Evolutionary conservation across 1,140 invertebrate species (phyloP).

Genomic region (Drosophila willistoni): DNA sequence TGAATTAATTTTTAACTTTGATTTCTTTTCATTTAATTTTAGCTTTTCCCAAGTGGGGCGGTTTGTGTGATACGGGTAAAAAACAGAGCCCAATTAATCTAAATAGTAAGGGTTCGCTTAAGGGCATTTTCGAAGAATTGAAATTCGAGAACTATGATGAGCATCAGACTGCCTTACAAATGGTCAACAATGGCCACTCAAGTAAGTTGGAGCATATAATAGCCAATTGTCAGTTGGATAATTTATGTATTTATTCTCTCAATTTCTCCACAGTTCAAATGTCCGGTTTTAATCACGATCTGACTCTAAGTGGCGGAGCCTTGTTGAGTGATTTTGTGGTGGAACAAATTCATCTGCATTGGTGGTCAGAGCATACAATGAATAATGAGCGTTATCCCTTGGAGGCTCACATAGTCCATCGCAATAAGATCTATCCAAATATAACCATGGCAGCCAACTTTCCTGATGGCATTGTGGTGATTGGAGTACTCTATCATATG

Average conservation of each 20-base stretch:
- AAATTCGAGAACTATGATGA: conserved; percentile 82
- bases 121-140: conserved; percentile 76
- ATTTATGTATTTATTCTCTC: conserved; percentile 1
- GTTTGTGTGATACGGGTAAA: conserved; percentile 81
- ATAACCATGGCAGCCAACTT: conserved; percentile 85
- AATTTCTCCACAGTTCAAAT: conserved; percentile 80
- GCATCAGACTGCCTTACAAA: conserved; percentile 58
- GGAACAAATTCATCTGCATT: conserved; percentile 91
- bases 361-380: conserved; percentile 90
- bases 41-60: conserved; percentile 83
- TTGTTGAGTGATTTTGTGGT: conserved; percentile 85
- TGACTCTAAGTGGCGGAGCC: conserved; percentile 84
- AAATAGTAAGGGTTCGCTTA: conserved; percentile 60
- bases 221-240: background rate
- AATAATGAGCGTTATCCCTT: conserved; percentile 85
- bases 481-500: conserved; percentile 89
- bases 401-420: conserved; percentile 90
- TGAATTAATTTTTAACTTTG: background rate
- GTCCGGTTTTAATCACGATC: conserved; percentile 73
- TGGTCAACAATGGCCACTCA: conserved; percentile 84
- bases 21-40: background rate
- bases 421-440: conserved; percentile 85
- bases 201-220: conserved; percentile 63
- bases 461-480: conserved; percentile 87
- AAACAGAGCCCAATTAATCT: conserved; percentile 84